phyloP scores from a whole-genome alignment of 2,113 vertebrate species.

The Ceuthmochares aereus region DNA sequence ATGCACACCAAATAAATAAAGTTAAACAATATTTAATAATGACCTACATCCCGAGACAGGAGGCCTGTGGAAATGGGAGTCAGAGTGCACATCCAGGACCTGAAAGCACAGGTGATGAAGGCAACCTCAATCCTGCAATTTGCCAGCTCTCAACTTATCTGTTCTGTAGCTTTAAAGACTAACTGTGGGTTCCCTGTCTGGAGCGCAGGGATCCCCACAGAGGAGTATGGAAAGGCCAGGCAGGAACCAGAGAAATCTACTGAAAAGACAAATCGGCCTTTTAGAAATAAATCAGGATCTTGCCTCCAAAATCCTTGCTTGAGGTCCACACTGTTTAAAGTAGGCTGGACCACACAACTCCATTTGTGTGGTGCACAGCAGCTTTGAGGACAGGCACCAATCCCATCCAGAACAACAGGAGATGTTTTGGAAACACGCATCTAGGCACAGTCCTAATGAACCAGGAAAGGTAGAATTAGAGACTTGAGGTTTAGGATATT shows the following conservation, averaged over 20 bases:
- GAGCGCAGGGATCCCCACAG: not conserved
- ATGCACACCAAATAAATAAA: conserved; percentile 3
- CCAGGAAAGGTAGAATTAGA: not conserved
- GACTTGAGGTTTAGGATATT: not conserved
- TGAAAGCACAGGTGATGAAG: not conserved
- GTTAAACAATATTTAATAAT: not conserved
- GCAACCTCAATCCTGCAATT: not conserved
- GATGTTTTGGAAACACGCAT: accelerated
- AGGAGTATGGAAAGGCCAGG: not conserved
- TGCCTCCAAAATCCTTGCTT: not conserved
- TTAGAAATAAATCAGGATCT: not conserved
- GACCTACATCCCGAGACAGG: not conserved
- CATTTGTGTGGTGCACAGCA: not conserved
- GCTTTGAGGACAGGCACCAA: not conserved
- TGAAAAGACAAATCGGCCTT: not conserved
- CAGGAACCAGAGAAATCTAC: not conserved
- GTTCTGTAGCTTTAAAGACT: not conserved
- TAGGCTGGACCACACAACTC: not conserved
- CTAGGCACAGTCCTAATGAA: not conserved
- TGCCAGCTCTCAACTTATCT: not conserved
- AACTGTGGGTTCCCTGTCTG: not conserved
- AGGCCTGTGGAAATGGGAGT: not conserved
- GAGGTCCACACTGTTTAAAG: not conserved
- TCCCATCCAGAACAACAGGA: not conserved
- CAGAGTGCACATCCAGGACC: not conserved